Conservation (phyloP, 2,797 vertebrate genomes). For the Chiroxiphia lanceolata region DNA sequence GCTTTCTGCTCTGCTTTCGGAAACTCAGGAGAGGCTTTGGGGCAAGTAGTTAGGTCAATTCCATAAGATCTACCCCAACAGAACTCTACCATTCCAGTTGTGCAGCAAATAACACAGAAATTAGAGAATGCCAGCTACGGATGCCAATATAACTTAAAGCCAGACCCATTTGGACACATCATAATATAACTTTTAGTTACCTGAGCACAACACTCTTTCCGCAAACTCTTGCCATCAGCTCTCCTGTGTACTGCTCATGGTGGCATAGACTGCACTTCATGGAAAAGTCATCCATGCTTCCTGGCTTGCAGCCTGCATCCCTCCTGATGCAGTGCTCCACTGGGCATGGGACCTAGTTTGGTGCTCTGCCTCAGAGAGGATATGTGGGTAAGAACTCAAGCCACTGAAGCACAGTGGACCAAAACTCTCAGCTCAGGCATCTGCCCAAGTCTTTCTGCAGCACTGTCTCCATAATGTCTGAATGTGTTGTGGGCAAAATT, state of each 20-base stretch:
- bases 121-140: not conserved
- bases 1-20: not conserved
- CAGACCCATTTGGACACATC: not conserved
- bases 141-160: fast-evolving
- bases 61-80: not conserved
- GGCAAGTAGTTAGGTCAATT: not conserved
- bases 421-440: not conserved
- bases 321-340: fast-evolving
- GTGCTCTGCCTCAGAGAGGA: not conserved
- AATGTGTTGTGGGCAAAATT: not conserved
- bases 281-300: not conserved
- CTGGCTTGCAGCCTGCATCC: not conserved
- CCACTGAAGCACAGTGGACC: not conserved
- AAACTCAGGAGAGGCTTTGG: not conserved
- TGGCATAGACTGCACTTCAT: fast-evolving
- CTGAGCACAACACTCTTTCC: not conserved
- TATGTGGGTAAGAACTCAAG: not conserved
- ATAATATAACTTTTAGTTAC: not conserved
- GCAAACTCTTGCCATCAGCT: not conserved
- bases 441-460: not conserved
- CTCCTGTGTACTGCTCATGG: not conserved
- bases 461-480: not conserved
- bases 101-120: not conserved
- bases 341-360: not conserved
- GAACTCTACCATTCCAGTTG: not conserved